Evolutionary conservation across 2,888 invertebrate species (phyloP), one percentile per base, ranked within the genome.

Genomic region (Allacma fusca): DNA sequence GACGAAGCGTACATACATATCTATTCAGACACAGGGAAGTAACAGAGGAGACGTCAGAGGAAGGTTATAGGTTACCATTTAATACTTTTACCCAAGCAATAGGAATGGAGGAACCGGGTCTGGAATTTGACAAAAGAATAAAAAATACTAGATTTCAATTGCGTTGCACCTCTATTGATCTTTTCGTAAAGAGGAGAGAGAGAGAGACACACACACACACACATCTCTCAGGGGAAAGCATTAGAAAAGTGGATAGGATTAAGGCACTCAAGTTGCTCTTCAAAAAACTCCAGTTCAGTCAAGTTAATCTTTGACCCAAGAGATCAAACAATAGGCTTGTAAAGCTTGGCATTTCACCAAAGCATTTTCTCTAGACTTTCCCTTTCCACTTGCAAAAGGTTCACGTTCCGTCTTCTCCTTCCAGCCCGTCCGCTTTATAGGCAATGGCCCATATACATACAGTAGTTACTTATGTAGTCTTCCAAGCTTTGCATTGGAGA

Each of bases 211-310:
- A 50, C 26, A 70, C 50, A 70, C n/a, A 50, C n/a, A 21, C n/a
- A 62, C n/a, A 21, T 62, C 62, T 62, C 43, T 21, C 13, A 23
- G 29, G 43, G 69, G 43, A 62, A 21, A 62, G 62, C 19, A 62
- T 62, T 62, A 21, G 62, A 62, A 62, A 50, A 71, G 71, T 71
- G 71, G 57, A 71, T 71, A 71, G 71, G 71, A 71, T 71, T 71
- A 71, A 29, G 71, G 71, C 71, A 71, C 71, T 71, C 71, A 71
- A 71, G 71, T 71, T 70, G 24, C 69, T 69, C 70, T 70, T 70
- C 70, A 70, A 62, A 62, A 34, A 62, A 70, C 70, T 70, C 24
- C 50, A 70, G 50, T 70, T 50, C 70, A 69, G 40, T 69, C 34
- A 70, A 70, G 70, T 70, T 70, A 70, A 70, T 70, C 70, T 70